A percentile compares a stretch with the other conserved stretches of the same genome.
These are phyloP conservation scores for Tretioscincus oriximinensis DNA, from an alignment of 2,113 vertebrate species.

Conservation along the genomic window DNA sequence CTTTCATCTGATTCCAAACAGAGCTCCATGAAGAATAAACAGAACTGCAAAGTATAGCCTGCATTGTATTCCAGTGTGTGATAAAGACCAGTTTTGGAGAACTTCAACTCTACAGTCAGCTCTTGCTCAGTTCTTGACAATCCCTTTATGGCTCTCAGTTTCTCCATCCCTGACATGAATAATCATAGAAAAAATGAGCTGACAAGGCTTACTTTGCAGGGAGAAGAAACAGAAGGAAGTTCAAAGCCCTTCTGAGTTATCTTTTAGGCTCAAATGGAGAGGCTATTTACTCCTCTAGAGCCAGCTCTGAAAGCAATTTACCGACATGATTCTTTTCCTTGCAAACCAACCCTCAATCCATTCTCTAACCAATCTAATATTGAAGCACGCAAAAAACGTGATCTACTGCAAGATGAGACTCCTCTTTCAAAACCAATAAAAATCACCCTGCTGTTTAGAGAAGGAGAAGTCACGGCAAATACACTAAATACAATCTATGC, in stretches of 20 bases:
- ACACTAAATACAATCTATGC: too few species aligned
- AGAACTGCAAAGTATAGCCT: background rate
- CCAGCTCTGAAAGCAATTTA: background rate
- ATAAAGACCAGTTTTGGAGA: background rate
- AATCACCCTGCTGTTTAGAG: too few species aligned
- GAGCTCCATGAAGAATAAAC: background rate
- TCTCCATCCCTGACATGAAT: background rate
- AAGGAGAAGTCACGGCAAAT: too few species aligned
- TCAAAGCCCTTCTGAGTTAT: background rate
- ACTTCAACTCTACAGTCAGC: background rate
- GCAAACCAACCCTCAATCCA: too few species aligned
- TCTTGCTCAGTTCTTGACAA: background rate
- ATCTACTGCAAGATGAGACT: background rate
- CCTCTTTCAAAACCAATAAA: background rate
- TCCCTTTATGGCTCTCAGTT: background rate
- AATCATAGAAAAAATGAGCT: too few species aligned
- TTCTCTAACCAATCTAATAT: too few species aligned
- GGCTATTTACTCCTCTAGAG: background rate
- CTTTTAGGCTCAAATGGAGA: background rate
- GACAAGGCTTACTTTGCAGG: background rate
- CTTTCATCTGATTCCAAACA: background rate
- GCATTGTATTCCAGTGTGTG: background rate
- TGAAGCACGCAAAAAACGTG: background rate
- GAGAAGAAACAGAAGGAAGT: background rate
- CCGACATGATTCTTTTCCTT: background rate